Conservation (phyloP, 2,888 invertebrate species). For the Automeris io region DNA sequence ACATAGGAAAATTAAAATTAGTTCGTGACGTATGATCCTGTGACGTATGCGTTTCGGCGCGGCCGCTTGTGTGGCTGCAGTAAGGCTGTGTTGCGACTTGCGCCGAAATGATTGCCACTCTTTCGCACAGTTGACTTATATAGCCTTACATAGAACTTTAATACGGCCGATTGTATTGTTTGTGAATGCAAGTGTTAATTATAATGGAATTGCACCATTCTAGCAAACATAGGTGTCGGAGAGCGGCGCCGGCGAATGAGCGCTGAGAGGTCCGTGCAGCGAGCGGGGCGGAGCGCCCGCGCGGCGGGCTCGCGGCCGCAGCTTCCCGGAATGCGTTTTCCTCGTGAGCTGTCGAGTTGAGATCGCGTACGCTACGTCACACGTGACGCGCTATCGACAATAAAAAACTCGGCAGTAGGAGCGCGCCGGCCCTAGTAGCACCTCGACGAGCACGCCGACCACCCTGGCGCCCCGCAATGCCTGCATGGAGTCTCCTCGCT, state of each 20-base stretch:
- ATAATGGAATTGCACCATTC: too few species aligned
- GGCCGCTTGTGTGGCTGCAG: too few species aligned
- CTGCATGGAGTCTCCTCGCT: conserved; percentile 55
- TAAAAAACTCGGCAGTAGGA: conserved; percentile 46
- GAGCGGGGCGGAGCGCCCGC: conserved; percentile 2
- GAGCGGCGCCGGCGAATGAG: not conserved
- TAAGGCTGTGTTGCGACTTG: too few species aligned
- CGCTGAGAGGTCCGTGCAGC: not conserved
- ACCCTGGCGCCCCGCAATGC: conserved; percentile 69
- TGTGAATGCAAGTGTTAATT: too few species aligned
- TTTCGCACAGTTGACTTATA: too few species aligned
- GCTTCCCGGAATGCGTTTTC: conserved; percentile 72
- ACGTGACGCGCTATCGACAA: conserved; percentile 49
- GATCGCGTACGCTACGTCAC: conserved; percentile 55
- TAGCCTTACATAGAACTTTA: too few species aligned
- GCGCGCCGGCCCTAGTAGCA: conserved; percentile 54
- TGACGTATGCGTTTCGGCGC: too few species aligned
- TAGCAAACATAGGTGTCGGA: conserved; percentile 1
- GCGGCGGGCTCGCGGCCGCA: conserved; percentile 3
- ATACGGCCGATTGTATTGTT: too few species aligned
- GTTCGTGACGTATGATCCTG: too few species aligned
- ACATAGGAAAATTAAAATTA: too few species aligned
- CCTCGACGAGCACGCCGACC: conserved; percentile 20
- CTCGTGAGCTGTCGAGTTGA: conserved; percentile 36
- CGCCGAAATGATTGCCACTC: too few species aligned